Percentiles rank a stretch among this genome's conserved stretches.
Conservation (phyloP, 2,888 invertebrate genomes). For the Anarsia innoxiella region DNA sequence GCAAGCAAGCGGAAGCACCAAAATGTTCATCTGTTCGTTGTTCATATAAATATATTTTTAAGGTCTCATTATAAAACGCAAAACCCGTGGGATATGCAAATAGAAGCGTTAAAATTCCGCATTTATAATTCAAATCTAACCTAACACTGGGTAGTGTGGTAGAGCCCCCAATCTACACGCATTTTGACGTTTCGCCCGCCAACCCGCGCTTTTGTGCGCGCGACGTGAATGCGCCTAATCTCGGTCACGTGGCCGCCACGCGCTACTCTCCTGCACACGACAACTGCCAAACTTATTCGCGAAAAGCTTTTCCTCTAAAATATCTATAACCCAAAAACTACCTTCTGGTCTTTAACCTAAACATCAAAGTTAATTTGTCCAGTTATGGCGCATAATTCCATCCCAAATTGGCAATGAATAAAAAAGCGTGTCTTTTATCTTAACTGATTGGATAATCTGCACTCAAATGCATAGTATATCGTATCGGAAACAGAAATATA, state of each 20-base stretch:
- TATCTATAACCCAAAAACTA: conserved; percentile 24
- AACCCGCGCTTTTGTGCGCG: conserved; percentile 55
- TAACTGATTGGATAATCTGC: conserved; percentile 76
- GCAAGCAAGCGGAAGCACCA: too few species aligned
- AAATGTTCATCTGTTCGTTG: too few species aligned
- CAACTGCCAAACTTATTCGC: conserved; percentile 44
- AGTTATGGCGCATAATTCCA: conserved; percentile 37
- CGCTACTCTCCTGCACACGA: conserved; percentile 60
- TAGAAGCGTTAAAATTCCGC: conserved; percentile 54
- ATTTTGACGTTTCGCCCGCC: conserved; percentile 61
- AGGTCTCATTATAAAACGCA: conserved; percentile 8
- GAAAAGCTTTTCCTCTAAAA: conserved; percentile 27
- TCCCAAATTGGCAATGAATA: conserved; percentile 29
- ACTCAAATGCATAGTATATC: conserved; percentile 68
- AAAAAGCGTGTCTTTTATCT: conserved; percentile 74
- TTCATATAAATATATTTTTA: too few species aligned
- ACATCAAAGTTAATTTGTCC: conserved; percentile 32
- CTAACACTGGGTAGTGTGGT: conserved; percentile 64
- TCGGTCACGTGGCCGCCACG: conserved; percentile 65
- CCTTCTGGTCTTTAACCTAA: conserved; percentile 30
- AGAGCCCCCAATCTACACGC: conserved; percentile 63
- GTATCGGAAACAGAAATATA: conserved; percentile 73
- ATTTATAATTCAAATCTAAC: conserved; percentile 71
- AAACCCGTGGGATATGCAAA: conserved; percentile 69
- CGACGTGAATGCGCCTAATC: conserved; percentile 71